phyloP scores from a whole-genome alignment of 2,888 invertebrate species.

The Keiferia lycopersicella region DNA sequence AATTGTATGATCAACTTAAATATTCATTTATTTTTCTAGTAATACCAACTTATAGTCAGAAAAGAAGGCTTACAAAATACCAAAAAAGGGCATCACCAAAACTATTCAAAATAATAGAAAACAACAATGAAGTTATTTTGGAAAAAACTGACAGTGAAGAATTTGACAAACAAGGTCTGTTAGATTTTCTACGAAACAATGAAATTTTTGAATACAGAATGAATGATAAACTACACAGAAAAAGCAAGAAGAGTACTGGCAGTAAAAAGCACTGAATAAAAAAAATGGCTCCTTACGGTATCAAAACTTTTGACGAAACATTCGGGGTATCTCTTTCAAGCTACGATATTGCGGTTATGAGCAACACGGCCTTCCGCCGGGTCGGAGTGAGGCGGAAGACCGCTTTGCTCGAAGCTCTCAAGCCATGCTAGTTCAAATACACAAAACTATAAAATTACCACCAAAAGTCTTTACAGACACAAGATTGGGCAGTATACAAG shows the following conservation, averaged over 20 bases:
- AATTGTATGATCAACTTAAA: no score
- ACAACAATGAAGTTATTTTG: background rate
- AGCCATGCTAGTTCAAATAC: background rate
- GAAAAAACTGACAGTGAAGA: background rate
- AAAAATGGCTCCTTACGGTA: background rate
- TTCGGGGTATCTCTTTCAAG: background rate
- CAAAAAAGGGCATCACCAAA: no score
- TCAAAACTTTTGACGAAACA: background rate
- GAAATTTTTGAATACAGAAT: conserved; percentile 12
- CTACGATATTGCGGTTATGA: no score
- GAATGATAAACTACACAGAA: background rate
- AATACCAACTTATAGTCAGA: no score
- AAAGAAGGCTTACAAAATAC: no score
- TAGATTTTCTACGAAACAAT: background rate
- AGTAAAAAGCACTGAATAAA: background rate
- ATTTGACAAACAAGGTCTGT: conserved; percentile 5
- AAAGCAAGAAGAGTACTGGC: background rate
- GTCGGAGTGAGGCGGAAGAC: no score
- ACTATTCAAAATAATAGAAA: background rate
- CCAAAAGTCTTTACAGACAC: background rate
- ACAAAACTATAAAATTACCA: background rate
- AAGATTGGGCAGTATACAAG: background rate
- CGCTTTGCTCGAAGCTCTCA: no score
- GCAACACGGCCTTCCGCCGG: no score
- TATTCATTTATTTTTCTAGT: no score